Conservation (phyloP, 2,797 vertebrate species). For the Ptychadena robeensis region DNA sequence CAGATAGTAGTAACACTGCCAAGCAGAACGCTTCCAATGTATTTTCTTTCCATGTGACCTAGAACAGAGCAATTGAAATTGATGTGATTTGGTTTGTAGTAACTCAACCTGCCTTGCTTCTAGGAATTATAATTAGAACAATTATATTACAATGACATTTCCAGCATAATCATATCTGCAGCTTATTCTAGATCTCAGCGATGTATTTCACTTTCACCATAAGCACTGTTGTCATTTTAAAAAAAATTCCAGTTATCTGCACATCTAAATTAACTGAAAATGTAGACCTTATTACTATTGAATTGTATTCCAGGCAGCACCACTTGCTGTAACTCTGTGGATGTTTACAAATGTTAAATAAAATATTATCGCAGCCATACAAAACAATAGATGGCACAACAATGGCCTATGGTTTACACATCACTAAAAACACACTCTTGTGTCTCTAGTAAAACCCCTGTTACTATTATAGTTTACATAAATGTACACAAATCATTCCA, state of each 20-base stretch:
- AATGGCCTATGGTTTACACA: background rate
- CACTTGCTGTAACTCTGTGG: conserved; percentile 16
- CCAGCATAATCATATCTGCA: conserved; percentile 66
- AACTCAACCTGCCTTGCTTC: conserved; percentile 63
- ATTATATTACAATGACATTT: conserved; percentile 65
- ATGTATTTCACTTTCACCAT: conserved; percentile 68
- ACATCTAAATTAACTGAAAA: conserved; percentile 71
- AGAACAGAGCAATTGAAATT: conserved; percentile 54
- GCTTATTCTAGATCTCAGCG: conserved; percentile 67
- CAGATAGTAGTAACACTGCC: background rate
- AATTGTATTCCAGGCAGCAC: conserved; percentile 66
- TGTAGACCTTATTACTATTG: conserved; percentile 69
- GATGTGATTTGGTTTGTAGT: conserved; percentile 65
- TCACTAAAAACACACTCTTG: too few species aligned
- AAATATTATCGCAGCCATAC: conserved; percentile 1
- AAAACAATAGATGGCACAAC: background rate
- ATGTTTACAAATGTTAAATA: conserved; percentile 22
- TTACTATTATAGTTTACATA: too few species aligned
- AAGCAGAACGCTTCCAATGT: background rate
- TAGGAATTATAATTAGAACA: conserved; percentile 65
- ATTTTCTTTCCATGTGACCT: conserved; percentile 51
- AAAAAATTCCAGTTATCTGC: conserved; percentile 70
- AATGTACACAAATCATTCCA: too few species aligned
- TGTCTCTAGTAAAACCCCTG: too few species aligned
- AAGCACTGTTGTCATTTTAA: conserved; percentile 68